Base-by-base conservation (phyloP, 2,113 vertebrate genomes). In the Lophotis ruficrista region DNA sequence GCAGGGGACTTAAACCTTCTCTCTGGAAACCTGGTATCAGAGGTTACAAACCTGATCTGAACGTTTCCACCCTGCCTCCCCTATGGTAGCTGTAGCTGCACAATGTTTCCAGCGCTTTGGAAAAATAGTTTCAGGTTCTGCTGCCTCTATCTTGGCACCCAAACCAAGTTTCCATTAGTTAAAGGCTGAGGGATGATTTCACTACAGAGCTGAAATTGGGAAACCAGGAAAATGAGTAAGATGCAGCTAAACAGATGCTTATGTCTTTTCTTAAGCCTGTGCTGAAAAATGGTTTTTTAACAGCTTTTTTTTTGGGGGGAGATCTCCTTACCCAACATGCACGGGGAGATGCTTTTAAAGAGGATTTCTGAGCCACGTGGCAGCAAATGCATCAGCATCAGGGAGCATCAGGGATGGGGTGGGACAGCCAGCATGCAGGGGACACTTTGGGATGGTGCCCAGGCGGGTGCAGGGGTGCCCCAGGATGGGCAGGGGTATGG, bases 141-240 rank as follows among this genome's bases (percentile, higher is more conserved):
- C 83, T 92, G 94, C 97, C 96, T 96, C 94, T 92, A 51, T 93
- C 95, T 98, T 98, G 98, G 97, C 97, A 97, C 93, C 51, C 19
- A 69, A 92, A 96, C 43, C 71, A 93, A 97, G 73, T 98, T 98
- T 98, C 98, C 98, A 97, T 98, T 96, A 92, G 94, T 97, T 97
- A 93, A 96, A 96, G 94, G 89, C 91, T 87, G 89, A 94, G 70
- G 95, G 96, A 96, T 96, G 97, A 98, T 95, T 98, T 98, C 95
- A 97, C 93, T 97, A 89, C 93, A 41, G 97, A 97, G 94, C 93
- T 70, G 83, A 97, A 97, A 97, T 94, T 96, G 93, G 95, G 97
- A 97, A 97, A 97, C 94, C 87, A 96, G 96, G 78, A 87, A 83
- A 96, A 89, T 33, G 72, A 87, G 84, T 73, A 95, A 92, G 84